phyloP scores from a whole-genome alignment of 1,140 invertebrate genomes.

The Ceratosolen solmsi region DNA sequence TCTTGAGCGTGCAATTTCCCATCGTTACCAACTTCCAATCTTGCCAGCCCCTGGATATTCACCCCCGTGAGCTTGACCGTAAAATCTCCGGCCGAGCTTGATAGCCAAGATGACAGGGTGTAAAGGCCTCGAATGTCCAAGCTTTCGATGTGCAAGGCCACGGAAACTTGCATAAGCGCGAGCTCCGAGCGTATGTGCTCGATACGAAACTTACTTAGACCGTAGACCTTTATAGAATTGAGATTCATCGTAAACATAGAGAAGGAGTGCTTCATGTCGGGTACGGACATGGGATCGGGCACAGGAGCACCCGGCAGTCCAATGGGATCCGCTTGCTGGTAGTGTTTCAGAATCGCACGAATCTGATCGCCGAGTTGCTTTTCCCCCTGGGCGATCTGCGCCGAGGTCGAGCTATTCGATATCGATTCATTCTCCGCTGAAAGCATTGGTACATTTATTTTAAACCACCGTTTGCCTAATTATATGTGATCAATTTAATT shows the following conservation, averaged over 20 bases:
- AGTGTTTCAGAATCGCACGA: constrained; percentile 83
- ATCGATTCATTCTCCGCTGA: neutral
- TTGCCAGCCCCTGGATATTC: constrained; percentile 78
- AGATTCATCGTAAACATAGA: constrained; percentile 82
- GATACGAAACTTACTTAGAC: constrained; percentile 86
- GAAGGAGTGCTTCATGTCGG: constrained; percentile 82
- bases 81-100: constrained; percentile 82
- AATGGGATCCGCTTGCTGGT: constrained; percentile 84
- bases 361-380: constrained; percentile 82
- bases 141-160: constrained; percentile 79
- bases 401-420: constrained; percentile 52
- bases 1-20: constrained; percentile 84
- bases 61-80: constrained; percentile 83
- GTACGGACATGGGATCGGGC: constrained; percentile 85
- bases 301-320: constrained; percentile 84
- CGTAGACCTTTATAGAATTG: constrained; percentile 81
- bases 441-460: neutral
- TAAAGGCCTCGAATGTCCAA: constrained; percentile 85
- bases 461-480: too few relatives aligned
- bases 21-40: constrained; percentile 80
- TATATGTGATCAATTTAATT: too few relatives aligned
- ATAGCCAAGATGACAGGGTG: constrained; percentile 81
- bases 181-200: constrained; percentile 78
- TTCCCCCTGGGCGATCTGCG: constrained; percentile 73
- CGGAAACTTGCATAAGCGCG: constrained; percentile 80